Base-by-base conservation (phyloP, 2,888 invertebrate species). In the Diaperis boleti region DNA sequence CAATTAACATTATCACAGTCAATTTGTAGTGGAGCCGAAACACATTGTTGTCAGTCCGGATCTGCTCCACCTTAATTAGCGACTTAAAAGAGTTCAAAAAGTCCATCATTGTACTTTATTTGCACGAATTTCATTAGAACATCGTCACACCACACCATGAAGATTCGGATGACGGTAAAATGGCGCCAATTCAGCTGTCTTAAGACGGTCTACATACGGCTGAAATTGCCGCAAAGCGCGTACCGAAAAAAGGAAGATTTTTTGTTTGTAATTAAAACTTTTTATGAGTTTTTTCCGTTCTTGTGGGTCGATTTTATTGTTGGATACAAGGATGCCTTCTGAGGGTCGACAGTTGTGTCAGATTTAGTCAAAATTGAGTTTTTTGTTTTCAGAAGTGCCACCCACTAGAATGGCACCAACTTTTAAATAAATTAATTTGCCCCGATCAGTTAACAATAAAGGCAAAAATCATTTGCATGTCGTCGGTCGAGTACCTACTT, bases 11-110 rank as follows among this genome's bases (percentile, higher is more conserved):
- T 47, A 90, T 85, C 45, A 90, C 89, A 0, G 92, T 90, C 26
- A 87, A 84, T 76, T 89, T 88, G 76, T 91, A 91, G 79, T 92
- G 92, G 76, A 92, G 82, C 39, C 88, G 87, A 76, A 92, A 92
- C 5, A 91, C 84, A 72, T 87, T 87, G 77, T 92, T 92, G 75
- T 92, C 92, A n/a, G 88, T 91, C 72, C 86, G 87, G 56, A 89
- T 86, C 63, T 85, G 84, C 67, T 89, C 88, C 39, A 86, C 82
- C 79, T 90, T 90, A 15, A 91, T 81, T 65, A 91, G 84, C 29
- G 87, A 85, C 75, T 87, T 86, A 66, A 91, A 86, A 35, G 88
- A 88, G 75, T 87, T 85, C 71, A 90, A 86, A 71, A 90, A 85
- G 73, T 89, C 87, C 70, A 88, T 86, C 88, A 89, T 88, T 67